phyloP scores from a whole-genome alignment of 2,797 vertebrate species.

The Phylloscopus collybita region DNA sequence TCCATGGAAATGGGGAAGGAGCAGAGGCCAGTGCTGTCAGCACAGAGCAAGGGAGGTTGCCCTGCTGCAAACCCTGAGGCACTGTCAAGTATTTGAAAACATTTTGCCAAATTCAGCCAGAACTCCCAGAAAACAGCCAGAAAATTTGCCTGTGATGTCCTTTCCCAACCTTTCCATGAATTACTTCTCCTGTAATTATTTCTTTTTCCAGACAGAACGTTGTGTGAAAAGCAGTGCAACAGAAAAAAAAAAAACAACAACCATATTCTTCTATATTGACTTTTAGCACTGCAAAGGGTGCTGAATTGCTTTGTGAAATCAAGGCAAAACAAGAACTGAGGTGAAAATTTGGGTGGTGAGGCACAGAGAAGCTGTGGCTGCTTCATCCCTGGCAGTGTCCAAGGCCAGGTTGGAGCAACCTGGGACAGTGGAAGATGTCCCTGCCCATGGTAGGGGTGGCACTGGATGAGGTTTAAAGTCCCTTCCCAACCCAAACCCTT shows the following conservation, averaged over 20 bases:
- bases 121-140: background rate
- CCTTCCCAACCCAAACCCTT: background rate
- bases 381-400: background rate
- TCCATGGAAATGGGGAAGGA: background rate
- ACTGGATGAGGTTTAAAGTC: fast-evolving
- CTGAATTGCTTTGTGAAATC: background rate
- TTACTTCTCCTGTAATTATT: background rate
- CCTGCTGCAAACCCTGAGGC: background rate
- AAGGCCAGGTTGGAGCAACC: background rate
- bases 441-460: background rate
- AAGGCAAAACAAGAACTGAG: background rate
- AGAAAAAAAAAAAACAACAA: background rate
- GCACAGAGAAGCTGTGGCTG: background rate
- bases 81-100: background rate
- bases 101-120: background rate
- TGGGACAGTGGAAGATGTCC: background rate
- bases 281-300: background rate
- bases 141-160: background rate
- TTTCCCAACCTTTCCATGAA: fast-evolving
- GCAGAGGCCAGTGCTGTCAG: background rate
- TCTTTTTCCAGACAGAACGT: background rate
- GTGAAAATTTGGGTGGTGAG: background rate
- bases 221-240: background rate
- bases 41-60: background rate
- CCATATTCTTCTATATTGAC: background rate